Conservation (phyloP, 2,797 vertebrate genomes). For the Lophotriccus pileatus region DNA sequence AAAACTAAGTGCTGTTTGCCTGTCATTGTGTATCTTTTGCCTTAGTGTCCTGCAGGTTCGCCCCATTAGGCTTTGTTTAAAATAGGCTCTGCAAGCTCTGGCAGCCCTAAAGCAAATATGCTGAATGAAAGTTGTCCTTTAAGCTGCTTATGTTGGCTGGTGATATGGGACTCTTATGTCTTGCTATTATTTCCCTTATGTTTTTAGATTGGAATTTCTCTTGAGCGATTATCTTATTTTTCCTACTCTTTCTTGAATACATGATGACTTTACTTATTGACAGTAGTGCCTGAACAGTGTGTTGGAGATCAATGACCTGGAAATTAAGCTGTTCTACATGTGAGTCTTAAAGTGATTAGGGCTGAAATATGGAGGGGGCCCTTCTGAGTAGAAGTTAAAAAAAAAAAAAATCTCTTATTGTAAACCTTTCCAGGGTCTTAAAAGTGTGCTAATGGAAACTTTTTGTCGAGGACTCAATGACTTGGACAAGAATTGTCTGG, state of each 20-base stretch:
- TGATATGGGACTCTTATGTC: background rate
- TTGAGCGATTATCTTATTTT: background rate
- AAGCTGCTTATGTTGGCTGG: background rate
- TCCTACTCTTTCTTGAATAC: background rate
- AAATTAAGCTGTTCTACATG: slow-evolving; percentile 12
- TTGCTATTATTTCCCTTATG: background rate
- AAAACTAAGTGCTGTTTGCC: background rate
- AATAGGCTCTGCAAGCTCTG: background rate
- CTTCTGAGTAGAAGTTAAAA: background rate
- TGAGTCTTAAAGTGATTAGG: slow-evolving; percentile 13
- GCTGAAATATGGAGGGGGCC: background rate
- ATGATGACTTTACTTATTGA: background rate
- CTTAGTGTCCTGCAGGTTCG: background rate
- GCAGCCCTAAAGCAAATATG: slow-evolving; percentile 7
- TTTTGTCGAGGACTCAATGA: background rate
- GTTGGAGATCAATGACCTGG: slow-evolving; percentile 38
- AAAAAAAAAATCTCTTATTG: background rate
- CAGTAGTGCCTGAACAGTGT: background rate
- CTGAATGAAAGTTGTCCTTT: slow-evolving; percentile 24
- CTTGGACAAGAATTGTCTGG: background rate
- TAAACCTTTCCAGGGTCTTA: background rate
- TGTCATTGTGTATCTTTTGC: background rate
- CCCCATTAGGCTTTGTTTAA: background rate
- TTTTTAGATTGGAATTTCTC: background rate
- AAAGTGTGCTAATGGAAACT: background rate